Conservation (phyloP, 2,888 invertebrate species). For the Dioctria rufipes region DNA sequence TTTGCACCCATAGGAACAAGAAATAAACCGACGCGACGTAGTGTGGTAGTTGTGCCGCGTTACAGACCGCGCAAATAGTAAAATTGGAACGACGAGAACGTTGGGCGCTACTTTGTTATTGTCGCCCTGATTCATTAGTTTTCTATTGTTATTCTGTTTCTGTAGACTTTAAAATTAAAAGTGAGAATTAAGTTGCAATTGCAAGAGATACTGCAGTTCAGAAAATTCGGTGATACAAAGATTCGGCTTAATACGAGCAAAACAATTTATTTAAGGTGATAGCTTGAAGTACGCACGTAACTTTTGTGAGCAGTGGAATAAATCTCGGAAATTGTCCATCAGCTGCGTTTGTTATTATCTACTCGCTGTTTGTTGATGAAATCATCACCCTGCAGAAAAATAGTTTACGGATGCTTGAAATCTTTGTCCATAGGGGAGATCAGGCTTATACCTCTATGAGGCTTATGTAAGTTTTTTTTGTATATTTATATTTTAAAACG, state of each 20-base stretch:
- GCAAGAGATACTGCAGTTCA: background rate
- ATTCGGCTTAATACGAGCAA: background rate
- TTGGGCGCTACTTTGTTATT: slow-evolving; percentile 18
- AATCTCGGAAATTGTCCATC: background rate
- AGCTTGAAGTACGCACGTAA: slow-evolving; percentile 4
- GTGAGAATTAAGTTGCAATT: background rate
- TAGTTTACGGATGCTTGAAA: slow-evolving; percentile 20
- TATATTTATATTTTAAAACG: background rate
- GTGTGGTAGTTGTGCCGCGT: slow-evolving; percentile 45
- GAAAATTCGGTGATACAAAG: background rate
- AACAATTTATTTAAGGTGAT: background rate
- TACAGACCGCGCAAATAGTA: slow-evolving; percentile 44
- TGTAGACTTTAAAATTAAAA: slow-evolving; percentile 8
- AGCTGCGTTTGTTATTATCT: slow-evolving; percentile 9
- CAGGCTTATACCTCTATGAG: slow-evolving; percentile 35
- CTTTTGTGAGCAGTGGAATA: slow-evolving; percentile 26
- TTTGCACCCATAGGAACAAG: slow-evolving; percentile 1
- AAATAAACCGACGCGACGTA: slow-evolving; percentile 15
- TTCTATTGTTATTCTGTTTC: slow-evolving; percentile 3
- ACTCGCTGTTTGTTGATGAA: slow-evolving; percentile 18
- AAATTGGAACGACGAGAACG: slow-evolving; percentile 23
- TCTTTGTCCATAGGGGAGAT: slow-evolving; percentile 13
- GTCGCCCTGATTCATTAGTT: background rate
- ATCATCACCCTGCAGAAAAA: slow-evolving; percentile 24
- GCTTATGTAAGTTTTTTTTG: slow-evolving; percentile 44